phyloP scores from a whole-genome alignment of 2,888 invertebrate genomes.

The Heliconius aoede region DNA sequence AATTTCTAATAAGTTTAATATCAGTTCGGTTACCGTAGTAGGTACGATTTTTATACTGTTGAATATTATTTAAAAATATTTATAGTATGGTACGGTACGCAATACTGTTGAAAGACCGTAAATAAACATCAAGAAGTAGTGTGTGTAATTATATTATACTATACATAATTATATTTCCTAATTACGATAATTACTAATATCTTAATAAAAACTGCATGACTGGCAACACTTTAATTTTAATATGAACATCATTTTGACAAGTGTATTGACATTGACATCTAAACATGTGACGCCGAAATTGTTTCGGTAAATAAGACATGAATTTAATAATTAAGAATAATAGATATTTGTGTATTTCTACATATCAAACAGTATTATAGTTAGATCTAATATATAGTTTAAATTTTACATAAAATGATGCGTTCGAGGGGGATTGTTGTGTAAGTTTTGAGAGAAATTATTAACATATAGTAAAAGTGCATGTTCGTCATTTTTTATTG shows the following conservation, averaged over 20 bases:
- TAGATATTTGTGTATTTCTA: conserved; percentile 26
- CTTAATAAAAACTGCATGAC: background rate
- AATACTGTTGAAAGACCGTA: no score
- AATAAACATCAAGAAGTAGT: no score
- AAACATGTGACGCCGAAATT: conserved; percentile 36
- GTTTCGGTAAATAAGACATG: conserved; percentile 32
- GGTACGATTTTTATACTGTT: no score
- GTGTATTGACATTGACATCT: conserved; percentile 22
- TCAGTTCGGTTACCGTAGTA: background rate
- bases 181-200: background rate
- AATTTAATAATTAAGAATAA: conserved; percentile 29
- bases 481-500: conserved; percentile 14
- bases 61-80: no score
- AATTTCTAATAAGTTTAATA: background rate
- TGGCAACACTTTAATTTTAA: background rate
- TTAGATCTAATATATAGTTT: conserved; percentile 21
- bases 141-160: no score
- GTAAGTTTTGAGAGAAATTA: conserved; percentile 44
- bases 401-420: conserved; percentile 44
- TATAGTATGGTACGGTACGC: no score
- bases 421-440: conserved; percentile 48
- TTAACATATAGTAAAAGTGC: conserved; percentile 20
- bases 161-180: background rate
- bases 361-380: conserved; percentile 37
- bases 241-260: background rate